phyloP scores from a whole-genome alignment of 1,140 invertebrate genomes.

The Cataglyphis hispanica region DNA sequence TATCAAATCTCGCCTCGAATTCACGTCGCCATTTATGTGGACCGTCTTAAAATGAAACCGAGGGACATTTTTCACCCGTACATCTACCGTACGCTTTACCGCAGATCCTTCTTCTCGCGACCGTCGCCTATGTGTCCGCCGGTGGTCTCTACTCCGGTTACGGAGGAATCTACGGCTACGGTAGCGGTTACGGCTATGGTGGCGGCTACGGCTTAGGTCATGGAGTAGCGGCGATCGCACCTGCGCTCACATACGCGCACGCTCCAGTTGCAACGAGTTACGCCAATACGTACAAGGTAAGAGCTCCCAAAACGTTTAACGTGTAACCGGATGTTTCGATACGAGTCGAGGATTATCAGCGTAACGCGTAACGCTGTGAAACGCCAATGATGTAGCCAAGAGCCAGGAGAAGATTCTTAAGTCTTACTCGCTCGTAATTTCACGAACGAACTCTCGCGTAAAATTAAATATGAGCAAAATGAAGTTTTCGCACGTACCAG shows the following conservation, averaged over 20 bases:
- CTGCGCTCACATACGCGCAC: slow-evolving; percentile 60
- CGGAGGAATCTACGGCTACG: slow-evolving; percentile 74
- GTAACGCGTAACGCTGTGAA: background rate
- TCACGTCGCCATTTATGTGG: slow-evolving; percentile 2
- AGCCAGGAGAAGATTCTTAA: background rate
- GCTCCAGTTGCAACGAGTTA: slow-evolving; percentile 81
- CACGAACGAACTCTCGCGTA: slow-evolving; percentile 13
- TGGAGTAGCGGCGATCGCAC: slow-evolving; percentile 64
- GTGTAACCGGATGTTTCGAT: slow-evolving; percentile 13
- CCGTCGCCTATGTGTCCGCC: slow-evolving; percentile 80
- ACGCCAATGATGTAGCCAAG: background rate
- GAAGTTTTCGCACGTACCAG: background rate
- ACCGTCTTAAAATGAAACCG: background rate
- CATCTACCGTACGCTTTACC: slow-evolving; percentile 16
- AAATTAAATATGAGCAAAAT: slow-evolving; percentile 40
- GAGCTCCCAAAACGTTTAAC: slow-evolving; percentile 5
- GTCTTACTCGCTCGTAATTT: background rate
- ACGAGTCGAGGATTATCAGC: slow-evolving; percentile 40
- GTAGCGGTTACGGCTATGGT: slow-evolving; percentile 67
- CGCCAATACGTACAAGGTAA: slow-evolving; percentile 76
- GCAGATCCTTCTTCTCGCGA: slow-evolving; percentile 78
- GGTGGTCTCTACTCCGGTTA: slow-evolving; percentile 76
- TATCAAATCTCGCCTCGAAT: background rate
- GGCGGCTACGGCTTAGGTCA: slow-evolving; percentile 57
- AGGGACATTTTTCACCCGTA: background rate